Evolutionary conservation across 2,797 vertebrate species (phyloP).

Genomic region (Sebastes melanostomus): DNA sequence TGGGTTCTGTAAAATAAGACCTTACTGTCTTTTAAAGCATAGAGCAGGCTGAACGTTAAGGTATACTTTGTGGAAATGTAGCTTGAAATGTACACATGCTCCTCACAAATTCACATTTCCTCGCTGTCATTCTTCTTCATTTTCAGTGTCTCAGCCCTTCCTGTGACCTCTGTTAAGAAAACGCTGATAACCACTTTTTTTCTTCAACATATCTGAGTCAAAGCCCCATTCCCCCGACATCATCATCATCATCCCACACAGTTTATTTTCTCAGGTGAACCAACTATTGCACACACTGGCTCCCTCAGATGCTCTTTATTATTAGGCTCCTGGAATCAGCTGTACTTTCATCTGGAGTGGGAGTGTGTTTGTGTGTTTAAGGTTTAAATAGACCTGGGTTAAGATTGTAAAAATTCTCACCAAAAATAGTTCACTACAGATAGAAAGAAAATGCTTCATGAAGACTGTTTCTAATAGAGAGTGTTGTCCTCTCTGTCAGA

Average conservation of each 20-base stretch:
- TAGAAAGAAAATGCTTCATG: neutral
- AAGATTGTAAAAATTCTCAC: constrained; percentile 4
- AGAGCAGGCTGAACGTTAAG: constrained; percentile 23
- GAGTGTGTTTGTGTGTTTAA: constrained; percentile 41
- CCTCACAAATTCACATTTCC: constrained; percentile 13
- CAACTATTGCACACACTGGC: constrained; percentile 86
- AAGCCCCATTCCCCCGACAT: constrained; percentile 7
- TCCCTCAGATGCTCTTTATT: constrained; percentile 93
- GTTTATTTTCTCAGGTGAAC: constrained; percentile 98
- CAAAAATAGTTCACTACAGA: constrained; percentile 26
- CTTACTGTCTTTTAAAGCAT: constrained; percentile 33
- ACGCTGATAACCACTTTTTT: constrained; percentile 52
- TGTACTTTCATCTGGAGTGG: constrained; percentile 85
- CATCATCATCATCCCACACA: constrained; percentile 43
- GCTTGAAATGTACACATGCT: constrained; percentile 39
- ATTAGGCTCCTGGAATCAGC: constrained; percentile 91
- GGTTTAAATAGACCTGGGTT: constrained; percentile 1
- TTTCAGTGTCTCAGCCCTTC: constrained; percentile 74
- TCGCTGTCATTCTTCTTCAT: constrained; percentile 40
- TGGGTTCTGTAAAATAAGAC: constrained; percentile 57
- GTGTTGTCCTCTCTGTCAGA: neutral
- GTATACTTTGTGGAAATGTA: constrained; percentile 61
- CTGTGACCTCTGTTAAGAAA: constrained; percentile 71
- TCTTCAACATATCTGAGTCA: neutral
- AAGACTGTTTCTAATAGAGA: neutral